A percentile compares a stretch with the other conserved stretches of the same genome.
These are phyloP conservation scores for Bombus waltoni DNA, from an alignment of 1,140 invertebrate species.

Conservation along the genomic window DNA sequence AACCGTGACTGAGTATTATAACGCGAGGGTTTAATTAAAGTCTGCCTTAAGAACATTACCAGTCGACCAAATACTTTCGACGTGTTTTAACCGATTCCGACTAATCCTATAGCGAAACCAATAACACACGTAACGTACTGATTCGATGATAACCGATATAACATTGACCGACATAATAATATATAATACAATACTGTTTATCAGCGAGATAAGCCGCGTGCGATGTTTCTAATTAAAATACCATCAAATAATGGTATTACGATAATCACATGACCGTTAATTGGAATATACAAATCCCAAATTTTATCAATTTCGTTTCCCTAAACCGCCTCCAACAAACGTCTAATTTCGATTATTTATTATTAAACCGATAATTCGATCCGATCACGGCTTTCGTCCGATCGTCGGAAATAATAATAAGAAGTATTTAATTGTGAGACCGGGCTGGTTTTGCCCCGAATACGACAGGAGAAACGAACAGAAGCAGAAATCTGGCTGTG, in stretches of 20 bases:
- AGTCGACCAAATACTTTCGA: background rate
- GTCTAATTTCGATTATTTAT: background rate
- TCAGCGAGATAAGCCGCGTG: background rate
- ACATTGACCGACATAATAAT: background rate
- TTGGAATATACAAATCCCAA: background rate
- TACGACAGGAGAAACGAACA: too few species aligned
- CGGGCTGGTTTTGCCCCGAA: too few species aligned
- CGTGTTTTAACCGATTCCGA: background rate
- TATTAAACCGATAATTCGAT: too few species aligned
- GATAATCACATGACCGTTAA: background rate
- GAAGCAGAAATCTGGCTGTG: background rate
- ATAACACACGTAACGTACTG: background rate
- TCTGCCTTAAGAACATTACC: too few species aligned
- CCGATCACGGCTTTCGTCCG: too few species aligned
- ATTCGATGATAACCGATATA: background rate
- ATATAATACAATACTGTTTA: background rate
- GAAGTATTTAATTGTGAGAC: background rate
- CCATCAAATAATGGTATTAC: background rate
- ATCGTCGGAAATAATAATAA: background rate
- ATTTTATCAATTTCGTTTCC: background rate
- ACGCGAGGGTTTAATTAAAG: too few species aligned
- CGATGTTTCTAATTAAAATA: conserved; percentile 20
- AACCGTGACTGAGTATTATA: too few species aligned
- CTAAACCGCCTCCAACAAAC: background rate
- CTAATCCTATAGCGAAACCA: background rate